Evolutionary conservation across 2,888 invertebrate genomes (phyloP).

Genomic region (Idaea dimidiata): DNA sequence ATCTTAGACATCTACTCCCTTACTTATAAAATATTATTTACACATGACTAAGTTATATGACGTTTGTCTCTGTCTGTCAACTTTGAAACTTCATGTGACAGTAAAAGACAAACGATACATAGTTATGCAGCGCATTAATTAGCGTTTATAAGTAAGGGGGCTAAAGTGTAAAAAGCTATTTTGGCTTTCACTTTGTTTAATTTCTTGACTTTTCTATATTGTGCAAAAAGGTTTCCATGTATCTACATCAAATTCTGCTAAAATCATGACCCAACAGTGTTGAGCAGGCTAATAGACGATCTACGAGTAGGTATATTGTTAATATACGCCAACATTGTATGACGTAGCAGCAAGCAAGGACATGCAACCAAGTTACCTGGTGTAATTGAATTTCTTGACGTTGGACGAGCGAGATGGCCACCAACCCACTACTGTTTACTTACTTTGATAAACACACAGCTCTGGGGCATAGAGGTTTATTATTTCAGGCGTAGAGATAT

Average conservation of each 20-base stretch:
- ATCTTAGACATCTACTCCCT: too few species aligned
- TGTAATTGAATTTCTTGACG: conserved; percentile 61
- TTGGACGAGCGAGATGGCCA: conserved; percentile 42
- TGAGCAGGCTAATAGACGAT: neutral
- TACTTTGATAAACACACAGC: conserved; percentile 47
- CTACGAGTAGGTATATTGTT: neutral
- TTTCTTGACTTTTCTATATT: too few species aligned
- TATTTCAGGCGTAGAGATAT: neutral
- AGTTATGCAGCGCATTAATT: too few species aligned
- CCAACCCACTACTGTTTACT: conserved; percentile 56
- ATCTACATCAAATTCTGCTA: neutral
- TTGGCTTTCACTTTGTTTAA: too few species aligned
- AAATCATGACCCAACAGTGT: neutral
- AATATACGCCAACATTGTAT: neutral
- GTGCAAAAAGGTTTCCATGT: too few species aligned
- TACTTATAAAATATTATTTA: too few species aligned
- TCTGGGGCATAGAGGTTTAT: conserved; percentile 21
- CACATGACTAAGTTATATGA: too few species aligned
- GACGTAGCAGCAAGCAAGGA: conserved; percentile 28
- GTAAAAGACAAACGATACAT: too few species aligned
- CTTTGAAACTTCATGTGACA: too few species aligned
- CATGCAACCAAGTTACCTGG: conserved; percentile 52
- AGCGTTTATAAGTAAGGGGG: too few species aligned
- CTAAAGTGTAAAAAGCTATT: too few species aligned
- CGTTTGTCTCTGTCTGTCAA: too few species aligned